Conservation (phyloP, 2,888 invertebrate genomes). For the Bruchidius siliquastri region DNA sequence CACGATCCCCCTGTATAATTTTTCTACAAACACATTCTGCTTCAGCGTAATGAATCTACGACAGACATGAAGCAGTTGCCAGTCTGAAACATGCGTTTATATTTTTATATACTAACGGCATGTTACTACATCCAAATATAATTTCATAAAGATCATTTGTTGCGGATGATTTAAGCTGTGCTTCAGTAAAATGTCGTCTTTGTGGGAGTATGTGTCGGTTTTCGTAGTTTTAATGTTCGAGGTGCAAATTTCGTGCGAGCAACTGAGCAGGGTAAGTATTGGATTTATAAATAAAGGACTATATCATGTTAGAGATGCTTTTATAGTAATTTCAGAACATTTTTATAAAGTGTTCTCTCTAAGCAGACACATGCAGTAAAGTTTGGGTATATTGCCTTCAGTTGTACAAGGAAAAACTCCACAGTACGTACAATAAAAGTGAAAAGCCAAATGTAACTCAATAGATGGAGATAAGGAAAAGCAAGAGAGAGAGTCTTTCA, state of each 20-base stretch:
- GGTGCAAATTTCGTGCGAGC: neutral
- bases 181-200: neutral
- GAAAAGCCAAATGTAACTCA: too few species aligned
- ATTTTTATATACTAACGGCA: neutral
- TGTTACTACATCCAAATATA: neutral
- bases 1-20: neutral
- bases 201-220: neutral
- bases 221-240: neutral
- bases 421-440: too few species aligned
- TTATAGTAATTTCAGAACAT: too few species aligned
- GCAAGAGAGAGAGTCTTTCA: too few species aligned
- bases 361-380: too few species aligned
- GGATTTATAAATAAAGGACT: too few species aligned
- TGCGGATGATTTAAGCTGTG: neutral
- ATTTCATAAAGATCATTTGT: neutral
- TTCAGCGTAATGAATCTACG: neutral
- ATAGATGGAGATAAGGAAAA: too few species aligned
- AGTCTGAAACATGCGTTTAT: neutral
- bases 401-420: too few species aligned
- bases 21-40: neutral
- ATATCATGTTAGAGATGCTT: too few species aligned
- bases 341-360: too few species aligned
- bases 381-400: too few species aligned
- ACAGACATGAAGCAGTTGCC: neutral
- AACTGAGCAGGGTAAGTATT: neutral